Percentiles rank a stretch among this genome's conserved stretches.
Conservation (phyloP, 2,797 vertebrate species). For the Anomalospiza imberbis region DNA sequence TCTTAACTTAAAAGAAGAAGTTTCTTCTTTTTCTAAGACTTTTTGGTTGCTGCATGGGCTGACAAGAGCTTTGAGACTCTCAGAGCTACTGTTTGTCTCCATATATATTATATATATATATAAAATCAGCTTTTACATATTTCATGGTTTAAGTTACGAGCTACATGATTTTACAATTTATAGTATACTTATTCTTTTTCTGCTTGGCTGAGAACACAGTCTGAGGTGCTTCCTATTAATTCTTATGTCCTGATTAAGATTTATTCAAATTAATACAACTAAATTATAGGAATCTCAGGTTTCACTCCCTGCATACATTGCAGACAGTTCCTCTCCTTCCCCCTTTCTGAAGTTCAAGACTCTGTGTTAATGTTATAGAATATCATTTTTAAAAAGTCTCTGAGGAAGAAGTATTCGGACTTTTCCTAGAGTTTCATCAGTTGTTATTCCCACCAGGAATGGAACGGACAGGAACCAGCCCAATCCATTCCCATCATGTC, state of each 20-base stretch:
- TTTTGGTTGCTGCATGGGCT: background rate
- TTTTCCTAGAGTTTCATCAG: conserved; percentile 14
- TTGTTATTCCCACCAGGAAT: background rate
- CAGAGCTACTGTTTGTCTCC: background rate
- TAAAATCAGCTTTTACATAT: background rate
- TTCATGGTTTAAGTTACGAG: background rate
- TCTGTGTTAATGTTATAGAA: background rate
- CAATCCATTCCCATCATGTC: background rate
- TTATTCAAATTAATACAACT: conserved; percentile 3
- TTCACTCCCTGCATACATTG: background rate
- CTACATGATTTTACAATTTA: background rate
- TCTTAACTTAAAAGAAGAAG: background rate
- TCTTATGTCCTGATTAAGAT: conserved; percentile 6
- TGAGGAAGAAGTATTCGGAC: background rate
- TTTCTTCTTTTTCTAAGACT: background rate
- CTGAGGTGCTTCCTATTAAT: background rate
- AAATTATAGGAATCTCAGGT: background rate
- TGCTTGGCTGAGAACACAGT: background rate
- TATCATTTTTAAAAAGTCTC: background rate
- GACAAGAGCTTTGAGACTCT: background rate
- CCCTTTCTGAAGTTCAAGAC: background rate
- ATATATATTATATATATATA: background rate
- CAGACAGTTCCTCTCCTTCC: background rate
- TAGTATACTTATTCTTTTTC: background rate
- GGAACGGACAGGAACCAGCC: conserved; percentile 4